Evolutionary conservation across 2,113 vertebrate species (phyloP), one percentile per base, ranked within the genome.

Genomic region (Agapornis roseicollis): DNA sequence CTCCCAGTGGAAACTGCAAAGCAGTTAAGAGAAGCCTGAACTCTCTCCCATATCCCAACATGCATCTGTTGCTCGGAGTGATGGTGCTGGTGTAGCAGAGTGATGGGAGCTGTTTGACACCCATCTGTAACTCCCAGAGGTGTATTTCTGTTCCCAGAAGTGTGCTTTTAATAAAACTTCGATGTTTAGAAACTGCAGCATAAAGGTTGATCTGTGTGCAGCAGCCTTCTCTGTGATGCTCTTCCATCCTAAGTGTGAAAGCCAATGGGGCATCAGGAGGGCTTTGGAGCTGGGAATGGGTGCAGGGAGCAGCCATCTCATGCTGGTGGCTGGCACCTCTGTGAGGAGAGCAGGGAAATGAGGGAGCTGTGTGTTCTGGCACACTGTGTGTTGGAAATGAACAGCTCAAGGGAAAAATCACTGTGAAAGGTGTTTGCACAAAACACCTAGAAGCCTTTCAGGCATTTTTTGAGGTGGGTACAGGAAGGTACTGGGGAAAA

Each of bases 391-490:
- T 29, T 68, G 41, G 35, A 55, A 85, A 53, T 12, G 22, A 91
- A 70, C 4, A 28, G 77, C 41, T 80, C 35, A 23, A 46, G 76
- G 95, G 84, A 93, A 73, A 94, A 89, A 46, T 85, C 46, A n/a
- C 89, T 60, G 71, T 65, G 46, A 96, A 87, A 94, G 91, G 64
- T 92, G 70, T 80, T 89, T 96, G 65, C 85, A 55, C 77, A 94
- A 81, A 92, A 95, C 79, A 96, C 85, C 93, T 73, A 87, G 82
- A 88, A 76, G 92, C 56, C 80, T 94, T 89, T 92, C 76, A 84
- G 25, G 5, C 93, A 94, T 88, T 93, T 90, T 96, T 96, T 80
- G 92, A 94, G 96, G 76, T 80, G 77, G 83, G 93, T 77, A 96
- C 90, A 87, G 96, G 95, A 93, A 96, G 90, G 85, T 85, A 74